These are phyloP conservation scores for Pardalotus punctatus DNA, from an alignment of 2,113 vertebrate genomes.

Conservation along the genomic window DNA sequence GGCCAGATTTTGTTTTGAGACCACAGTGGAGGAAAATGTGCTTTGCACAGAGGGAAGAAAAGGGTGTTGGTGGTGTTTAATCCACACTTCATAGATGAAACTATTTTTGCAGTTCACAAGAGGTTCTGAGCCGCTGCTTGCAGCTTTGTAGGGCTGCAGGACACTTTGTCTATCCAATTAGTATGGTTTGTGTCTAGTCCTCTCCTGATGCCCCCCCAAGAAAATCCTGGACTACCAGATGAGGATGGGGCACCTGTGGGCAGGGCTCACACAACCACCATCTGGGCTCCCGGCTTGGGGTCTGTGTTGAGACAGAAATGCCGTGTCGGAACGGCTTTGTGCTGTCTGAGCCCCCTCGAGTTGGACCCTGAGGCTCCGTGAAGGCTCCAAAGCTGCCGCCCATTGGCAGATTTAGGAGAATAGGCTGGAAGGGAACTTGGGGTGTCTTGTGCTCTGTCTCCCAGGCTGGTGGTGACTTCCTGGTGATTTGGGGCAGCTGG, in stretches of 20 bases:
- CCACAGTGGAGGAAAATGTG: accelerated
- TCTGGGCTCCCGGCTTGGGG: neutral
- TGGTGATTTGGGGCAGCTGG: neutral
- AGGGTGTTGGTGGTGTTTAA: neutral
- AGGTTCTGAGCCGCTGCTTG: neutral
- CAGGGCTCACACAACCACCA: neutral
- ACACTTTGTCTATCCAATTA: neutral
- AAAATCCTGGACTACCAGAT: neutral
- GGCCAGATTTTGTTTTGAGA: neutral
- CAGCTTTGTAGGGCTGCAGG: neutral
- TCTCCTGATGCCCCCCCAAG: neutral
- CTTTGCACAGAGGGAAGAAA: neutral
- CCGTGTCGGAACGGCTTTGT: accelerated
- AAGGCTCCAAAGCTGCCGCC: neutral
- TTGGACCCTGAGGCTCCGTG: accelerated
- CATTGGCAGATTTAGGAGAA: neutral
- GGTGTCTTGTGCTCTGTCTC: too few relatives aligned
- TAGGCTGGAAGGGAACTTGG: neutral
- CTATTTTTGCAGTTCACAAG: neutral
- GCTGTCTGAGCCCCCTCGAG: neutral
- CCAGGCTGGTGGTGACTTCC: neutral
- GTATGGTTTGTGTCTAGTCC: neutral
- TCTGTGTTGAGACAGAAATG: neutral
- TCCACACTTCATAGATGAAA: neutral
- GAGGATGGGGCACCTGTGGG: accelerated